A percentile compares a stretch with the other conserved stretches of the same genome.
Evolutionary conservation across 2,113 vertebrate species (phyloP).

Genomic region (Dromas ardeola): DNA sequence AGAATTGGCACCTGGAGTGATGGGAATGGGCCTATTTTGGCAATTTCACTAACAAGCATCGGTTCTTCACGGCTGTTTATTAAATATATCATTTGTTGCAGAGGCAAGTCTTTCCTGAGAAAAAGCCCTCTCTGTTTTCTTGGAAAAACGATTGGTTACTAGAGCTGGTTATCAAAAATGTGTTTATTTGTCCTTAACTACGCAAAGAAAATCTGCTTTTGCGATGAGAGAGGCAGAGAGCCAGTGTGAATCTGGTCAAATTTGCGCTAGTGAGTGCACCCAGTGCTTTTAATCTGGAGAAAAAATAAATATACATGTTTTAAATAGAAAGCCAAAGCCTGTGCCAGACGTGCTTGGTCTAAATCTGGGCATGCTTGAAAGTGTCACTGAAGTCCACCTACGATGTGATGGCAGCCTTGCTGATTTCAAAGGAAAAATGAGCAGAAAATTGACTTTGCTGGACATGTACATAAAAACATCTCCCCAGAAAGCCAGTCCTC

Average conservation of each 20-base stretch:
- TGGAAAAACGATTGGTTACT: neutral
- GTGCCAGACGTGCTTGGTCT: neutral
- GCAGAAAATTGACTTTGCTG: neutral
- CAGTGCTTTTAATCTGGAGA: neutral
- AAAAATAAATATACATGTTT: neutral
- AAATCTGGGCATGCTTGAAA: neutral
- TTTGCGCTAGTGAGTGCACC: neutral
- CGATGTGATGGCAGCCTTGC: neutral
- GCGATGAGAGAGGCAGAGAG: neutral
- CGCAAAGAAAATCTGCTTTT: neutral
- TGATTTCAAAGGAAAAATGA: slow-evolving; percentile 24
- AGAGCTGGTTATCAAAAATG: neutral
- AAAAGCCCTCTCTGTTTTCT: neutral
- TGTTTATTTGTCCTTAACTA: neutral
- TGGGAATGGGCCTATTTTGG: neutral
- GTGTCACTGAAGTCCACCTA: neutral
- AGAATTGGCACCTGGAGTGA: neutral
- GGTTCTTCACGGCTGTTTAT: neutral
- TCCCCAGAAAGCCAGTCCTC: neutral
- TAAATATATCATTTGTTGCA: neutral
- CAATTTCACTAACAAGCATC: neutral
- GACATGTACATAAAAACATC: neutral
- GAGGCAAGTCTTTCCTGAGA: neutral
- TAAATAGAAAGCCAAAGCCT: slow-evolving; percentile 14
- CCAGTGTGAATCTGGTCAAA: neutral